These are phyloP conservation scores for Mamestra configurata DNA, from an alignment of 1,140 invertebrate genomes.

Conservation along the genomic window DNA sequence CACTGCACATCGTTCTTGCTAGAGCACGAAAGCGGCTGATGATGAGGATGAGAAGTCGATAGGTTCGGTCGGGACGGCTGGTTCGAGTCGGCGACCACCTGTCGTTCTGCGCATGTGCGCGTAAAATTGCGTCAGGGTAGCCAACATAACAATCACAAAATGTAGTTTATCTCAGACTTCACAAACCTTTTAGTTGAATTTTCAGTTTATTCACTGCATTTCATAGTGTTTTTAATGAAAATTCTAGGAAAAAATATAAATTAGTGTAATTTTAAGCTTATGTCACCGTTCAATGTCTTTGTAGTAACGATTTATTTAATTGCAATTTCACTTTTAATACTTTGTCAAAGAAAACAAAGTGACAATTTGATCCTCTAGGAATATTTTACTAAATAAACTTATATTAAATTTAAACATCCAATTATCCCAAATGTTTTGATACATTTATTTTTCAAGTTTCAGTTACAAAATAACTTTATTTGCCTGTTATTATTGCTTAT, in stretches of 20 bases:
- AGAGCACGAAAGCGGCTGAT: constrained; percentile 87
- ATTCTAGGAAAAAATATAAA: not conserved
- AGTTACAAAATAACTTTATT: too few relatives aligned
- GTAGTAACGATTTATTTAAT: too few relatives aligned
- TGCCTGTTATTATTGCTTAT: too few relatives aligned
- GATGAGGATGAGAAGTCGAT: constrained; percentile 87
- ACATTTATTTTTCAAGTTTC: too few relatives aligned
- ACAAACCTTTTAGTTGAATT: constrained; percentile 60
- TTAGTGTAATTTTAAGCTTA: not conserved
- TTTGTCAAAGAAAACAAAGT: too few relatives aligned
- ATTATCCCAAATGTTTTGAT: too few relatives aligned
- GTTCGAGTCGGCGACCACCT: constrained; percentile 86
- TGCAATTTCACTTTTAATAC: too few relatives aligned
- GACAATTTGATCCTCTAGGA: too few relatives aligned
- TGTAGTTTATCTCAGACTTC: constrained; percentile 63
- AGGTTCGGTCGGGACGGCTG: constrained; percentile 84
- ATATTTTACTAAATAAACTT: too few relatives aligned
- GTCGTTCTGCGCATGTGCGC: constrained; percentile 88
- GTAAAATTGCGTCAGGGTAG: constrained; percentile 77
- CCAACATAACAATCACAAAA: constrained; percentile 74
- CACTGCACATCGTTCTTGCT: constrained; percentile 85
- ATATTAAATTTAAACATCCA: too few relatives aligned
- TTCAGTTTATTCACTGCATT: not conserved
- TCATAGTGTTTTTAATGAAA: not conserved
- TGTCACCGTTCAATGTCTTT: too few relatives aligned